Evolutionary conservation across 2,888 invertebrate species (phyloP), one percentile per base, ranked within the genome.

Genomic region (Fragum sueziense): DNA sequence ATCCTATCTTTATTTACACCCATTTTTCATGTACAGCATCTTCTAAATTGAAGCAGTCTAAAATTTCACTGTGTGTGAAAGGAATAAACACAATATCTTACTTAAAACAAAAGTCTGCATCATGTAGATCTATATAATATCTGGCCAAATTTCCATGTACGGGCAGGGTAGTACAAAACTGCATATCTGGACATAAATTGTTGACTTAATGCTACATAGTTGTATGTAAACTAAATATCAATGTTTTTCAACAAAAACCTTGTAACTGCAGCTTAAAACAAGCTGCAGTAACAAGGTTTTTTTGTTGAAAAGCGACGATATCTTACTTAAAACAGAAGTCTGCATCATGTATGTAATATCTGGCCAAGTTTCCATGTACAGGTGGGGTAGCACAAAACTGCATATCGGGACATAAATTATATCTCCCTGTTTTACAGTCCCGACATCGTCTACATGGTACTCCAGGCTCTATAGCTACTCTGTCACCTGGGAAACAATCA

Each of bases 321-420:
- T 2, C 87, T 87, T 88, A 94, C 94, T 94, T 94, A 92, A 91
- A 94, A 85, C 94, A 94, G 88, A 94, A 94, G 84, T 94, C 94
- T 11, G 94, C 94, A 76, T 97, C 96, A 91, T 99, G 99, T 57
- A 96, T 96, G 93, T 97, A 98, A 93, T 95, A 98, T 89, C 96
- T 95, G 65, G 95, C 95, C 33, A 99, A 95, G 93, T 97, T 98
- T 73, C 99, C 99, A 94, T 99, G 96, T 72, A 95, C 94, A 0
- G 99, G 99, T 0, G 99, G 99, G 0, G 98, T 98, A n/a, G 98
- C 98, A 93, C 97, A 97, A 94, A 98, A 99, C 73, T 94, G 91
- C 93, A 99, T 96, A 73, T 97, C 96, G 0, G 95, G 95, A 87
- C 99, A 99, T 59, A 99, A 95, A 94, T 99, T 97, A 94, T 99